A percentile compares a stretch with the other conserved stretches of the same genome.
These are phyloP conservation scores for Papilio gigon DNA, from an alignment of 2,888 invertebrate species.

Conservation along the genomic window DNA sequence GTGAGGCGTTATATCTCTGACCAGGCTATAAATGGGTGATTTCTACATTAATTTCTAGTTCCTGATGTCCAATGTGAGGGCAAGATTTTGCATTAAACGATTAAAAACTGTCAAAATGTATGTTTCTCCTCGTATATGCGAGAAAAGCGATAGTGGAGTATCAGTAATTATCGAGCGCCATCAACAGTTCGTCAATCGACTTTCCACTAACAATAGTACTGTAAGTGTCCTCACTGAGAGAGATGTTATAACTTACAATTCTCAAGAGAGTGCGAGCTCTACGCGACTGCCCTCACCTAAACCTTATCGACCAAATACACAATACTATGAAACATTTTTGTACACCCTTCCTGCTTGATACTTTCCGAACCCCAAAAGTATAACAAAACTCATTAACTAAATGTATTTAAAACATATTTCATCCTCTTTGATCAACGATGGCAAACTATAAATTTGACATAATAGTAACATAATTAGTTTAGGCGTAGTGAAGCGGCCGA, in stretches of 20 bases:
- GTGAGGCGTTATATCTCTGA: too few species aligned
- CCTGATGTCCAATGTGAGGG: not conserved
- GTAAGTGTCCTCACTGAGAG: slow-evolving; percentile 77
- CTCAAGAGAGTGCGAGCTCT: slow-evolving; percentile 65
- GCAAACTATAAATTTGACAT: slow-evolving; percentile 79
- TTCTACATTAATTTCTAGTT: not conserved
- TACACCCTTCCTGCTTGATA: slow-evolving; percentile 68
- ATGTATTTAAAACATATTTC: slow-evolving; percentile 75
- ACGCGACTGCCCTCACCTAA: slow-evolving; percentile 65
- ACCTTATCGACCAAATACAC: slow-evolving; percentile 74
- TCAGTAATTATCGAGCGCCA: slow-evolving; percentile 55
- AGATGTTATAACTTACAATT: slow-evolving; percentile 71
- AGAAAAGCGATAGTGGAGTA: slow-evolving; percentile 45
- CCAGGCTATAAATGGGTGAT: not conserved
- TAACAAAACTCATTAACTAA: slow-evolving; percentile 80
- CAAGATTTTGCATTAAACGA: not conserved
- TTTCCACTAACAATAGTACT: slow-evolving; percentile 78
- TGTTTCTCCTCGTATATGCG: not conserved
- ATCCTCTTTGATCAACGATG: slow-evolving; percentile 79
- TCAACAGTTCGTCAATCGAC: slow-evolving; percentile 52
- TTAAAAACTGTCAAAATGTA: not conserved
- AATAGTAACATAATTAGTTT: slow-evolving; percentile 76
- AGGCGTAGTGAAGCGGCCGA: slow-evolving; percentile 64
- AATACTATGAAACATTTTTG: slow-evolving; percentile 78
- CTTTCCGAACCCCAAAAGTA: slow-evolving; percentile 70